Evolutionary conservation across 1,140 invertebrate species (phyloP), one percentile per base, ranked within the genome.

Genomic region (Ridgeia piscesae): DNA sequence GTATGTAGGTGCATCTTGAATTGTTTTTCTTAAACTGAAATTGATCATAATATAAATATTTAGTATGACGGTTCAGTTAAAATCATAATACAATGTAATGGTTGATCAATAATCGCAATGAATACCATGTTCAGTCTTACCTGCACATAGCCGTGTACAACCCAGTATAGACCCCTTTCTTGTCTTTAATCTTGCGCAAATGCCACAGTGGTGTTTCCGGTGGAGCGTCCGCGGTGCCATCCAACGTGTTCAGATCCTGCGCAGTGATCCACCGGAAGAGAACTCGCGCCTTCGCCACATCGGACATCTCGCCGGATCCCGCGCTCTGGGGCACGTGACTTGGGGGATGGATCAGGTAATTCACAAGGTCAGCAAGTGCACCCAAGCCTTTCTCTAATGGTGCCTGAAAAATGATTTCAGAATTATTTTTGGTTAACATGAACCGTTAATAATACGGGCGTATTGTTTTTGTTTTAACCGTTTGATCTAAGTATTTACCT

Each of bases 301-400:
- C 58, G 8, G 58, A 77, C 0, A 77, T 77, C 58, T 77, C 58
- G 58, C 58, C 58, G 0, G 58, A 77, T 77, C 58, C 17, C 58
- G 58, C 58, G 58, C 58, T 77, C 58, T 77, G 58, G 58, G 58
- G 58, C 58, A 77, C 58, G 58, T 77, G 58, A 77, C 58, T 77
- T 4, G 58, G 58, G 17, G 58, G 58, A 77, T 77, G 58, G 0
- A 21, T 77, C 17, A 77, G 58, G 58, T 77, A 77, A 14, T 77
- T 77, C 58, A 77, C 58, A 0, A 77, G 58, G 4, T 77, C 58
- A 4, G 6, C 58, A 9, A 77, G 11, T 0, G 14, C 6, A 4
- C 58, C 58, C 2, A 77, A 77, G 0, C 17, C 11, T 77, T 77
- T 77, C 27, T 77, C 58, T 77, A 2, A 9, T 21, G 58, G 58